phyloP scores from a whole-genome alignment of 2,113 vertebrate genomes.

The Terrapene triunguis region DNA sequence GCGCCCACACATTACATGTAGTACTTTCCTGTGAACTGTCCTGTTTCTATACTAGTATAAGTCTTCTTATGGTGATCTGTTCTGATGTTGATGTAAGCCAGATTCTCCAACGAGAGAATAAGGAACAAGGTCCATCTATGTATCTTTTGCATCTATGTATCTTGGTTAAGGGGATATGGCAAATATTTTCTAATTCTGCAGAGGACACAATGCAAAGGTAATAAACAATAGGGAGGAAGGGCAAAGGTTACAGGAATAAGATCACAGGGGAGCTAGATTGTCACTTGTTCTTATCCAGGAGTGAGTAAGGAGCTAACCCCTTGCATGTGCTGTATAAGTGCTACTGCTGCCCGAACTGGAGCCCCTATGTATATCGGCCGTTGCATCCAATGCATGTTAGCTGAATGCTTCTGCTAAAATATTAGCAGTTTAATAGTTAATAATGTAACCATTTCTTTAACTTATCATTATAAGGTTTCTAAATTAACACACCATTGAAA shows the following conservation, averaged over 20 bases:
- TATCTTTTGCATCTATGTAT: background rate
- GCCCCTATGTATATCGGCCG: background rate
- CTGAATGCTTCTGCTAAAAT: background rate
- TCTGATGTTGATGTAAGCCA: background rate
- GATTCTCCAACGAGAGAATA: background rate
- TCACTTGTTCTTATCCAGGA: background rate
- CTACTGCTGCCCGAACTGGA: background rate
- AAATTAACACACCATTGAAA: background rate
- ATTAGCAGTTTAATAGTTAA: slow-evolving; percentile 10
- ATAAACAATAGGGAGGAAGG: background rate
- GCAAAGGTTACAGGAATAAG: background rate
- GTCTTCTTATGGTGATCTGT: background rate
- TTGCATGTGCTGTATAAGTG: background rate
- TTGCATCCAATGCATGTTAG: background rate
- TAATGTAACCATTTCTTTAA: background rate
- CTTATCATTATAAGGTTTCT: slow-evolving; percentile 45
- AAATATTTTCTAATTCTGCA: fast-evolving
- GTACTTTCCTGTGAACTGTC: background rate
- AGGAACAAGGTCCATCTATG: background rate
- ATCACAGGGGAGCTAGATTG: background rate
- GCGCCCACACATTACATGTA: background rate
- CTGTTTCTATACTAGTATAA: background rate
- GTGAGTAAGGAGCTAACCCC: background rate
- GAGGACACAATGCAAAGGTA: background rate
- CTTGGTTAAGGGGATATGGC: background rate